A percentile compares a stretch with the other conserved stretches of the same genome.
Conservation (phyloP, 2,888 invertebrate genomes). For the Schizaphis graminum region DNA sequence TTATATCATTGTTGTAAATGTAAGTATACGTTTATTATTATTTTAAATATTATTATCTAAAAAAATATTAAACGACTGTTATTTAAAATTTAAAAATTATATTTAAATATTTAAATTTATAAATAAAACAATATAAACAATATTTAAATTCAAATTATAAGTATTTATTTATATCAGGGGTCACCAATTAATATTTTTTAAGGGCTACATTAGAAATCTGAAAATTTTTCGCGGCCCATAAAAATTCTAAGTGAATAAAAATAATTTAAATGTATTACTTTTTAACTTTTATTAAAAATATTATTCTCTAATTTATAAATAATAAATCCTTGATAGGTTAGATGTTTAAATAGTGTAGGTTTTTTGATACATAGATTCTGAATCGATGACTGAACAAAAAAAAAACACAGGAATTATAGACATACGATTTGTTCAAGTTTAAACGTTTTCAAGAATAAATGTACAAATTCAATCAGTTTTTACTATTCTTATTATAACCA, state of each 20-base stretch:
- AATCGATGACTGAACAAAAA: neutral
- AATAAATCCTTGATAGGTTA: constrained; percentile 6
- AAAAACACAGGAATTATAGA: neutral
- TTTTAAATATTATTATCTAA: too few relatives aligned
- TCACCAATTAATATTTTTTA: too few relatives aligned
- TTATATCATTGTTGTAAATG: neutral
- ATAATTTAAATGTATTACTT: neutral
- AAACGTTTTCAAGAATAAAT: neutral
- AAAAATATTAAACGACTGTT: too few relatives aligned
- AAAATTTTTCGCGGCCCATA: too few relatives aligned
- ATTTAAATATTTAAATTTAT: too few relatives aligned
- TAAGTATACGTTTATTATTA: too few relatives aligned
- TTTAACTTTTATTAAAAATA: neutral
- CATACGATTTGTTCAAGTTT: neutral
- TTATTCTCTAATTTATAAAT: neutral
- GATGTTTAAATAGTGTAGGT: constrained; percentile 3
- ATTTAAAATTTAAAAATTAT: too few relatives aligned
- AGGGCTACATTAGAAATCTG: too few relatives aligned
- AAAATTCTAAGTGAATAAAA: neutral
- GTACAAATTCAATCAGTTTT: neutral
- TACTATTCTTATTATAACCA: neutral
- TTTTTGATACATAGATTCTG: neutral
- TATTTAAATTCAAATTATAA: too few relatives aligned
- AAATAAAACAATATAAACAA: too few relatives aligned
- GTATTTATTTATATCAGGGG: too few relatives aligned